Percentiles rank a stretch among this genome's conserved stretches.
Conservation (phyloP, 2,113 vertebrate species). For the Proteles cristata region DNA sequence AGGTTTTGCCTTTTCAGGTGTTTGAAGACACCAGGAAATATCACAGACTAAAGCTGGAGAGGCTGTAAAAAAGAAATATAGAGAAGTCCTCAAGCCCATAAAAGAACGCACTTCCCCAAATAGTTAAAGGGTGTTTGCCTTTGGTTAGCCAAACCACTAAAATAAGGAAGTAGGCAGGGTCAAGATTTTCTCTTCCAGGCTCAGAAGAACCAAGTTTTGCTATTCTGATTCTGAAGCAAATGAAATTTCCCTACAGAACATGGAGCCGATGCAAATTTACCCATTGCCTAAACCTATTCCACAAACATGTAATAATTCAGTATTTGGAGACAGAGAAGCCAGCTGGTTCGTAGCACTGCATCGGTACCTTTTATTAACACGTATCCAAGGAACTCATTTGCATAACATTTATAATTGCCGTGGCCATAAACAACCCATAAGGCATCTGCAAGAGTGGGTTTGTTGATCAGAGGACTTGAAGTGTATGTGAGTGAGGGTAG, state of each 20-base stretch:
- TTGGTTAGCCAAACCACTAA: not conserved
- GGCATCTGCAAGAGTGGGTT: not conserved
- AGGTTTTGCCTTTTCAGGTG: not conserved
- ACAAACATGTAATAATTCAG: not conserved
- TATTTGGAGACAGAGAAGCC: not conserved
- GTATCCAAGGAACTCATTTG: not conserved
- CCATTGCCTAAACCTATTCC: not conserved
- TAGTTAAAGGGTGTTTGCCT: not conserved
- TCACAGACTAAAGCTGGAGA: not conserved
- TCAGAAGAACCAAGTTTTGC: not conserved
- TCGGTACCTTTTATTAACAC: conserved; percentile 1
- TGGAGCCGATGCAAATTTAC: not conserved
- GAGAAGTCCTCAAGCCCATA: not conserved
- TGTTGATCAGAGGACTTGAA: not conserved
- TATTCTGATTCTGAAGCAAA: not conserved
- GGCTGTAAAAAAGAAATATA: not conserved
- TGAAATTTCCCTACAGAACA: not conserved
- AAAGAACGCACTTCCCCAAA: not conserved
- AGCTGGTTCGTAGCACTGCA: not conserved
- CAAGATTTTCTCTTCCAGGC: not conserved
- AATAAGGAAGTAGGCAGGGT: not conserved
- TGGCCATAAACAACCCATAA: not conserved
- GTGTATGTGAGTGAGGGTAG: not conserved
- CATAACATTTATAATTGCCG: not conserved
- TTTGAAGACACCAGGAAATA: conserved; percentile 10